Base-by-base conservation (phyloP, 30 jellyfish, hydroid and myxozoan species). In the Aurelia aurita region DNA sequence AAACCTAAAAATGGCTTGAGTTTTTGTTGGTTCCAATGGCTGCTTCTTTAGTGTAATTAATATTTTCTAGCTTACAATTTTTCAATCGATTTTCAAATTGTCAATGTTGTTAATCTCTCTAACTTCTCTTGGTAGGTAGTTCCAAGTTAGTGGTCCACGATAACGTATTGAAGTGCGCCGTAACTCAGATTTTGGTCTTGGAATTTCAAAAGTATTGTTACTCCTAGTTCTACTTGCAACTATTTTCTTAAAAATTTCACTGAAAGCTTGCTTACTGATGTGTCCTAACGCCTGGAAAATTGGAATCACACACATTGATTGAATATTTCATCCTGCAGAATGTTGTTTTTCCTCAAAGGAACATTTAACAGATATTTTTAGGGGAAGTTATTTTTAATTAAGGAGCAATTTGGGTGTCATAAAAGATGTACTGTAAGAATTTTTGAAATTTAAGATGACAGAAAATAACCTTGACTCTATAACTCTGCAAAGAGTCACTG, bases 121-220 rank as follows among this genome's bases (percentile, higher is more conserved):
- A 53, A 53, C 63, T 53, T 2, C 63, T 53, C n/a, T 53, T 6
- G 63, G 63, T 1, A 53, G 63, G 5, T 53, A 53, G 63, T 53
- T 53, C 7, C 63, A 53, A 53, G 63, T 53, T 53, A 53, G 7
- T 53, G 63, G 63, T 6, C n/a, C 63, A 53, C 63, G 63, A 2
- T 53, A 6, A 2, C 59, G 59, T 47, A 47, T 47, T 47, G 59
- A 47, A 16, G 59, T 47, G 59, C 59, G 59, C 16, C 10, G 14
- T 47, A 47, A 47, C 59, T 47, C 59, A 47, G 16, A 47, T 47
- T 47, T 47, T 47, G 59, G 59, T 53, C 63, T 53, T 53, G 63
- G 63, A 53, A 53, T 53, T 2, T 53, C 63, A 53, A 53, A 53
- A 53, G 7, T 53, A 53, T 53, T 53, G 63, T 53, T 53, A 53